These are phyloP conservation scores for Aphidius gifuensis DNA, from an alignment of 1,140 invertebrate genomes.

Conservation along the genomic window DNA sequence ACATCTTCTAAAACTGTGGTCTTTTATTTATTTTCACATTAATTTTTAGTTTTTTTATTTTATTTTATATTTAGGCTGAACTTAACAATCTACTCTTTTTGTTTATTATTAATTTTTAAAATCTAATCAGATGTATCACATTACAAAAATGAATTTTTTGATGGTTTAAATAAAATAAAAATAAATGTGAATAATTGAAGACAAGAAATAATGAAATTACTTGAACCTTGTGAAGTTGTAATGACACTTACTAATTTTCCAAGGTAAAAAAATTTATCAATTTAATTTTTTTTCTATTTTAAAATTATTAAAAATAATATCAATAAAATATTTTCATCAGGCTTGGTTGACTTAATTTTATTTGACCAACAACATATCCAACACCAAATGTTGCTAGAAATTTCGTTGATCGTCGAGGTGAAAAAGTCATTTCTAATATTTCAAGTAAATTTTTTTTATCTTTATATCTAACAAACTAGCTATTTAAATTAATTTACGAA, in stretches of 20 bases:
- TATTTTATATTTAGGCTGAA: too few relatives aligned
- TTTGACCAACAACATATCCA: constrained; percentile 71
- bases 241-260: constrained; percentile 91
- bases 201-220: constrained; percentile 76
- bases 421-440: constrained; percentile 95
- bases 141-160: constrained; percentile 84
- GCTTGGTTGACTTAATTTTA: constrained; percentile 85
- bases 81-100: too few relatives aligned
- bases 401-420: constrained; percentile 82
- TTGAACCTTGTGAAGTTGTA: constrained; percentile 78
- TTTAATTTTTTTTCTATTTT: not conserved
- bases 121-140: too few relatives aligned
- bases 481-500: constrained; percentile 12
- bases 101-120: too few relatives aligned
- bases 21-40: too few relatives aligned
- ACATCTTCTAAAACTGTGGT: too few relatives aligned
- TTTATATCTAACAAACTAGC: not conserved
- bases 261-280: constrained; percentile 58
- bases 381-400: constrained; percentile 80
- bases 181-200: constrained; percentile 91
- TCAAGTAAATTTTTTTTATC: constrained; percentile 66
- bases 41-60: too few relatives aligned
- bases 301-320: constrained; percentile 1
- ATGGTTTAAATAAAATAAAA: constrained; percentile 97
- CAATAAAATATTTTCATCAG: constrained; percentile 53